Conservation (phyloP, 1,140 invertebrate genomes). For the Anagrus nilaparvatae region DNA sequence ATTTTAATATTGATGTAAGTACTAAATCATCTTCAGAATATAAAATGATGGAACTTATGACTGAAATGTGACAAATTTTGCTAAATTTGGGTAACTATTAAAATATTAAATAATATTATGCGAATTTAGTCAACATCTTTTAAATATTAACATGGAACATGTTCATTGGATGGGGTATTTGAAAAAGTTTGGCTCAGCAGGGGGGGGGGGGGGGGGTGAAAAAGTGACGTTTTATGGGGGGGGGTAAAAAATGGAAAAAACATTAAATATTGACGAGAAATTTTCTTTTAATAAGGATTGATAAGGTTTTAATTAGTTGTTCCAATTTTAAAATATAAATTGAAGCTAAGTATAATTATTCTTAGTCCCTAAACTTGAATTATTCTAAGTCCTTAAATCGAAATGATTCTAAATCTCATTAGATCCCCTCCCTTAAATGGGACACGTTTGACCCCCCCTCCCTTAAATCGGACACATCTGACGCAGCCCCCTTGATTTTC, state of each 20-base stretch:
- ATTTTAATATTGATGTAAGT: conserved; percentile 6
- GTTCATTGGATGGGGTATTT: conserved; percentile 13
- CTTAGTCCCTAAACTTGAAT: no score
- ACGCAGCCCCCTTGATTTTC: no score
- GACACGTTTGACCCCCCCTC: no score
- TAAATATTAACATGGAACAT: conserved; percentile 17
- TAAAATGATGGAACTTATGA: conserved; percentile 15
- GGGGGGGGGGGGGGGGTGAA: conserved; percentile 1
- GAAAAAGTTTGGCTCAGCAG: conserved; percentile 17
- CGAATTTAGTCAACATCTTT: conserved; percentile 3
- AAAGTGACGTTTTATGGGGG: conserved; percentile 17
- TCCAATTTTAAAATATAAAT: no score
- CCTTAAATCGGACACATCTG: no score
- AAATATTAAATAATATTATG: no score
- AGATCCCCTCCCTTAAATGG: no score
- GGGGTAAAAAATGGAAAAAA: conserved; percentile 13
- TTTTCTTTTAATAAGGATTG: conserved; percentile 16
- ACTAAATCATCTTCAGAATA: neutral
- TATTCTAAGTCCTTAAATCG: no score
- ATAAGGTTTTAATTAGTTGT: no score
- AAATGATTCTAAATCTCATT: no score
- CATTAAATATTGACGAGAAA: conserved; percentile 2
- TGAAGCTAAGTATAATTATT: no score
- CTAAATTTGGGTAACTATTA: conserved; percentile 20
- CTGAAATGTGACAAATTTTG: conserved; percentile 25